Conservation (phyloP, 2,888 invertebrate genomes). For the Scaptomyza tumidula region DNA sequence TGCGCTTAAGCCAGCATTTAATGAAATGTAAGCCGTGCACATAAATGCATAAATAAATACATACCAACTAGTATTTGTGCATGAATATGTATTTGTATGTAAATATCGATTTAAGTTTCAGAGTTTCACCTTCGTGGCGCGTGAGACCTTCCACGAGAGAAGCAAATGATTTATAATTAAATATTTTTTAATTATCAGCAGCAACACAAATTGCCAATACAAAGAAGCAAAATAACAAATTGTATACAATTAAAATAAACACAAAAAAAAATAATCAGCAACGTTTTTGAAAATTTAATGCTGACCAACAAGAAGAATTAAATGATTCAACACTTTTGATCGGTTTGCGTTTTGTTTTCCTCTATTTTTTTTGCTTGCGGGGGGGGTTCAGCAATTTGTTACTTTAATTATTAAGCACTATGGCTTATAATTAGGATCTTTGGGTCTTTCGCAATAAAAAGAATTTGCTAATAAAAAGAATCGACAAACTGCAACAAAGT, state of each 20-base stretch:
- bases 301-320: conserved; percentile 36
- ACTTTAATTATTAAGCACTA: conserved; percentile 62
- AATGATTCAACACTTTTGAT: conserved; percentile 50
- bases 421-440: conserved; percentile 50
- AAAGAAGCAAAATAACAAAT: conserved; percentile 19
- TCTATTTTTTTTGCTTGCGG: conserved; percentile 11
- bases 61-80: no score
- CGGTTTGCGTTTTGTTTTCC: conserved; percentile 23
- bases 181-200: conserved; percentile 73
- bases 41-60: conserved; percentile 10
- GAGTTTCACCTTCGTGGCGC: conserved; percentile 74
- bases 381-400: conserved; percentile 3
- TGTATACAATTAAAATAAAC: conserved; percentile 42
- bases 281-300: conserved; percentile 61
- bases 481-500: conserved; percentile 47
- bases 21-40: conserved; percentile 67
- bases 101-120: conserved; percentile 47
- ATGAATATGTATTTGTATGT: not conserved
- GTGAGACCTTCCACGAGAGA: conserved; percentile 65
- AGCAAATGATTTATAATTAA: conserved; percentile 77
- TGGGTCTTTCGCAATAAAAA: not conserved
- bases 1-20: conserved; percentile 70
- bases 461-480: conserved; percentile 58
- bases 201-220: conserved; percentile 13
- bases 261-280: conserved; percentile 45